A percentile compares a stretch with the other conserved stretches of the same genome.
Evolutionary conservation across 2,113 vertebrate species (phyloP).

Genomic region (Bambusicola thoracicus): DNA sequence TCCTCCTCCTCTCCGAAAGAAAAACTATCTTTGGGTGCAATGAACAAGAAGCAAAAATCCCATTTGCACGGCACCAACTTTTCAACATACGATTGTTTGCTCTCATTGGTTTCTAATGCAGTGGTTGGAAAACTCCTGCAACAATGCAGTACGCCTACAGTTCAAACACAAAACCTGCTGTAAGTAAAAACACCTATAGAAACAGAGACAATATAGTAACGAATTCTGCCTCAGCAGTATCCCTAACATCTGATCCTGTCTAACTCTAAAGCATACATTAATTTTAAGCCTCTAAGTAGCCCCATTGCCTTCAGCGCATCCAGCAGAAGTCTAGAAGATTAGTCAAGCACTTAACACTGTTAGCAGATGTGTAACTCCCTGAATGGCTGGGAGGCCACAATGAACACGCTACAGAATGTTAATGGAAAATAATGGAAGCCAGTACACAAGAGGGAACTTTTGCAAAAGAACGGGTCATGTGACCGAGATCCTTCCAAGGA

Average conservation of each 20-base stretch:
- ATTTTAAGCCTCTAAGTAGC: constrained; percentile 20
- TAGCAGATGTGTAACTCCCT: not conserved
- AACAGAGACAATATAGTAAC: not conserved
- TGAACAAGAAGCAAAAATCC: not conserved
- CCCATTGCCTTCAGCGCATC: not conserved
- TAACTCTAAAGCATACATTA: not conserved
- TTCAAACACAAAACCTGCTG: not conserved
- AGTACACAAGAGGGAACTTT: not conserved
- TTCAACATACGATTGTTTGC: not conserved
- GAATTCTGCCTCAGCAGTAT: not conserved
- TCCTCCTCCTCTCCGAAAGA: not conserved
- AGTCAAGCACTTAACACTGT: constrained; percentile 6
- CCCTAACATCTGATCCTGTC: not conserved
- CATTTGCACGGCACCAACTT: not conserved
- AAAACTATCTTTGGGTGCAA: not conserved
- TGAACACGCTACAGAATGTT: not conserved
- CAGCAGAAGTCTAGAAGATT: constrained; percentile 32
- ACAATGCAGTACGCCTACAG: not conserved
- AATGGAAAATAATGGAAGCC: not conserved
- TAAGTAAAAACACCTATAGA: not conserved
- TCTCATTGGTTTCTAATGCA: not conserved
- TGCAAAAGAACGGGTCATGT: constrained; percentile 11
- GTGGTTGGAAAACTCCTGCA: not conserved
- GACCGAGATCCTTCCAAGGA: constrained; percentile 1
- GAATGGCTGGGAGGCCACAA: not conserved